Conservation (phyloP, 1,140 invertebrate genomes). For the Dinoponera quadriceps region DNA sequence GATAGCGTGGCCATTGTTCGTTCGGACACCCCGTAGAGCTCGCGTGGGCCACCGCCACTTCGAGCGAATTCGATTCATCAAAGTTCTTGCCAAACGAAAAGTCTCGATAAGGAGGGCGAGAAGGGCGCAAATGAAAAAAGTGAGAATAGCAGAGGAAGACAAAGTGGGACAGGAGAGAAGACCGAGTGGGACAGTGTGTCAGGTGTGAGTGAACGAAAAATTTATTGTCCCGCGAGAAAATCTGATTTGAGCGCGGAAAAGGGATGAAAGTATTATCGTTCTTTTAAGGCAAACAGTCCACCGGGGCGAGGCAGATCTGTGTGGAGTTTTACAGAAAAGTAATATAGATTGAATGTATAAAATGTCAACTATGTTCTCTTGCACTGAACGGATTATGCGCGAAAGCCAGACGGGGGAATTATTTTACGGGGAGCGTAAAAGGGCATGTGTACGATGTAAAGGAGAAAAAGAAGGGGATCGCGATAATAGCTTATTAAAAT, state of each 20-base stretch:
- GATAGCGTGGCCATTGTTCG: conserved; percentile 52
- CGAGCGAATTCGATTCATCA: conserved; percentile 69
- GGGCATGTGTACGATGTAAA: background rate
- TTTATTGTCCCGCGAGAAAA: conserved; percentile 40
- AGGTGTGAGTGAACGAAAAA: conserved; percentile 37
- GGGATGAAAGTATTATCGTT: conserved; percentile 22
- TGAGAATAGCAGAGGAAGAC: conserved; percentile 11
- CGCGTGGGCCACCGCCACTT: background rate
- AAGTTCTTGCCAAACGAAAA: conserved; percentile 63
- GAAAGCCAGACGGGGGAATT: background rate
- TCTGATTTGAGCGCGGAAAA: background rate
- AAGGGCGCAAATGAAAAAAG: conserved; percentile 42
- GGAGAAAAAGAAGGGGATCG: no score
- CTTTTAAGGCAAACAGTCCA: conserved; percentile 8
- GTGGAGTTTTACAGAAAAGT: background rate
- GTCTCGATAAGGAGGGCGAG: conserved; percentile 38
- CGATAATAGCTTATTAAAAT: conserved; percentile 14
- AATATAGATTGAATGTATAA: conserved; percentile 11
- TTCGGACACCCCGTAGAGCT: conserved; percentile 17
- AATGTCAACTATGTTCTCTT: background rate
- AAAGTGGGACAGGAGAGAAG: conserved; percentile 13
- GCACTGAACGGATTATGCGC: background rate
- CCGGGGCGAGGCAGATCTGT: no score
- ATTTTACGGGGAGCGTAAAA: background rate
- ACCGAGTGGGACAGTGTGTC: conserved; percentile 32